Base-by-base conservation (phyloP, 2,113 vertebrate species). In the Myrmecophaga tridactyla region DNA sequence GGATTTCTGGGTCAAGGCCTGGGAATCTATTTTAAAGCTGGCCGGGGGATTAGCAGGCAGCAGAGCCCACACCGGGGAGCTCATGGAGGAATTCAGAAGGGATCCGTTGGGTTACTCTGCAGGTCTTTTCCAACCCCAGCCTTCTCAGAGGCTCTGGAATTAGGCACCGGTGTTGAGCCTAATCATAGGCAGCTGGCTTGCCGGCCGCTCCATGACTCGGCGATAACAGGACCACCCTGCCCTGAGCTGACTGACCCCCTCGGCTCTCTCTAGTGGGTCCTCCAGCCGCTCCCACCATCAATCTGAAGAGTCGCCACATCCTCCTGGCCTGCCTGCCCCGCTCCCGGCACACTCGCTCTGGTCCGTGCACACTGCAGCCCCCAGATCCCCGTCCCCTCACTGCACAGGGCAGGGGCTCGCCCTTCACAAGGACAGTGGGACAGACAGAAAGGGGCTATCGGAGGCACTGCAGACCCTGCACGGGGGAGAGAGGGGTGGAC, bases 121-220 rank as follows among this genome's bases (percentile, higher is more conserved):
- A 17, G 12, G 3, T 65, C 46, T 83, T 65, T 69, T 53, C 76
- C 76, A 53, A 56, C 43, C 46, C 65, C 41, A 25, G 6, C 62
- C 23, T 46, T 82, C 46, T 70, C 2, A 0, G 5, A 58, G 34
- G 60, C 70, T 58, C 31, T 76, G 36, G n/a, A 89, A 48, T 41
- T n/a, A 1, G 3, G 46, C 12, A 8, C 29, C 29, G 13, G 25
- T 0, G 0, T 70, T 6, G 6, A 60, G 36, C 17, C 29, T 18
- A 60, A 51, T 63, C 0, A 0, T 34, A 15, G 60, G 51, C 4
- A 34, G 3, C 90, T 20, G 1, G 3, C 39, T 48, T 13, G 29
- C 78, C 43, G 62, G 27, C 9, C 27, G 6, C 92, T 29, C 9
- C 1, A 62, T 29, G 39, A 77, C 51, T 60, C 27, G 29, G 7